phyloP scores from a whole-genome alignment of 2,113 vertebrate genomes.

The Microtus montanus region DNA sequence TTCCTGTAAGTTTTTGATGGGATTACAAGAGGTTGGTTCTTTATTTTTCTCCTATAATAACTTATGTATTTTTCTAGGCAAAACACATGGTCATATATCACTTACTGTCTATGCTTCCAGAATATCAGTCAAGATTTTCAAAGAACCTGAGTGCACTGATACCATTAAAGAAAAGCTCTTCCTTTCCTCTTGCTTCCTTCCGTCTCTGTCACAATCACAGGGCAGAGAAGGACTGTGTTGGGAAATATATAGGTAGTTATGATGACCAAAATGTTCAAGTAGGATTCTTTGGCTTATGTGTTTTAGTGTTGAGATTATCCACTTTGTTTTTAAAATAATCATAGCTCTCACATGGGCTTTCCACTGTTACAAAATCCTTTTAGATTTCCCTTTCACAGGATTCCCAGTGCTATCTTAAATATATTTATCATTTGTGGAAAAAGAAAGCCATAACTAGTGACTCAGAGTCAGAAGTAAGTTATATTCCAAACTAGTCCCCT shows the following conservation, averaged over 20 bases:
- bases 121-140: constrained; percentile 1
- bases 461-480: no score
- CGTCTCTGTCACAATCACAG: neutral
- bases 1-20: neutral
- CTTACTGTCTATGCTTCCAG: neutral
- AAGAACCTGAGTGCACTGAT: neutral
- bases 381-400: neutral
- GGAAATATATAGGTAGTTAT: neutral
- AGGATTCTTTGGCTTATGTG: neutral
- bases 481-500: no score
- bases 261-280: neutral
- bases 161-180: neutral
- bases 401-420: neutral
- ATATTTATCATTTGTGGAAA: neutral
- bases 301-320: neutral
- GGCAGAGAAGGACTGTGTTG: neutral
- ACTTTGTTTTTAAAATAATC: constrained; percentile 20
- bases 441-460: neutral
- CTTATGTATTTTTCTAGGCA: neutral
- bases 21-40: neutral
- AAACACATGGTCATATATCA: neutral
- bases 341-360: neutral
- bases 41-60: constrained; percentile 16
- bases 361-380: neutral
- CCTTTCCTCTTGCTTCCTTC: neutral